Conservation (phyloP, 2,888 invertebrate species). For the Spilosoma lubricipeda region DNA sequence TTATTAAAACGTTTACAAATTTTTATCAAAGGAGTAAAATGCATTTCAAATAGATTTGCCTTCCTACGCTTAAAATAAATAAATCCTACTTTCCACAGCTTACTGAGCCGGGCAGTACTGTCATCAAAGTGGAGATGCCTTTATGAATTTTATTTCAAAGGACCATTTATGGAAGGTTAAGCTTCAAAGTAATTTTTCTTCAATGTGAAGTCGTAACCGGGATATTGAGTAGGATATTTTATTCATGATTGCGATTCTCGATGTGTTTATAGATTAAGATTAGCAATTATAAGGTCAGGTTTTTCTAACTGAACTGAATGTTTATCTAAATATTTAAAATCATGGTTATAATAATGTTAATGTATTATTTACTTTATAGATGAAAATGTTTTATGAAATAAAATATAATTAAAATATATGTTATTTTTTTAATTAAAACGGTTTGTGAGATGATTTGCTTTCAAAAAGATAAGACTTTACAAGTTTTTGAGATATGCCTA, state of each 20-base stretch:
- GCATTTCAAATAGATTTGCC: not conserved
- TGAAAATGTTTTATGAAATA: too few species aligned
- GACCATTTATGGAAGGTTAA: slow-evolving; percentile 12
- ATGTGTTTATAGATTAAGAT: not conserved
- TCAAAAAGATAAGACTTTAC: not conserved
- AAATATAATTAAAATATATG: not conserved
- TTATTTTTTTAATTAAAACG: not conserved
- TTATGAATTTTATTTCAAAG: slow-evolving; percentile 19
- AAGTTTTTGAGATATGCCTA: not conserved
- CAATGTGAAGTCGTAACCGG: not conserved
- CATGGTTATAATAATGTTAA: not conserved
- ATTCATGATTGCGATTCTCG: not conserved
- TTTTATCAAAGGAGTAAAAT: not conserved
- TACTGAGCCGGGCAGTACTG: not conserved
- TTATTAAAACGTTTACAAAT: not conserved
- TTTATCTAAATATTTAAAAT: too few species aligned
- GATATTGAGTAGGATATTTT: not conserved
- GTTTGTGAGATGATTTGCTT: not conserved
- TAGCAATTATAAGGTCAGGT: not conserved
- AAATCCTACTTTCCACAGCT: slow-evolving; percentile 8
- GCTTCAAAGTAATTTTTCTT: slow-evolving; percentile 13
- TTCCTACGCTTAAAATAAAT: slow-evolving; percentile 5
- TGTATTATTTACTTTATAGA: not conserved
- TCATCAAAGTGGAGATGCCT: slow-evolving; percentile 14
- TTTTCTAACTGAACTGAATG: not conserved